Conservation (phyloP, 92 coral and sea anemone species). For the Isaurus tuberculatus region DNA sequence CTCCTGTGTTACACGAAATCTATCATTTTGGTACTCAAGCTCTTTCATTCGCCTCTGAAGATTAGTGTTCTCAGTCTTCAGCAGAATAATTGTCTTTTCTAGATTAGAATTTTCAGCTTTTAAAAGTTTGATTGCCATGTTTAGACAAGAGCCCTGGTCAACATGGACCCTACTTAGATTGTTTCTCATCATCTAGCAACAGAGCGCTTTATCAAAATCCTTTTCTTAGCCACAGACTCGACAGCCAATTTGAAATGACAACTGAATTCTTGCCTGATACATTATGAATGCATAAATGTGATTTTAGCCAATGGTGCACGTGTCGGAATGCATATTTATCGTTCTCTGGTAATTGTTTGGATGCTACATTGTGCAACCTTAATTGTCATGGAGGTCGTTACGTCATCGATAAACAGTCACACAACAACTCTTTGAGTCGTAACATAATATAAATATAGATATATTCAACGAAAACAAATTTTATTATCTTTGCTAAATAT, state of each 20-base stretch:
- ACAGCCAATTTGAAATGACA: conserved; percentile 2
- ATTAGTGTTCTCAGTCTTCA: conserved; percentile 86
- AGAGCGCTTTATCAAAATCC: background rate
- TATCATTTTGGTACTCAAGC: conserved; percentile 87
- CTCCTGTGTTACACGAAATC: conserved; percentile 87
- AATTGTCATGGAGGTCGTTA: background rate
- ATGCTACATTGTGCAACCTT: conserved; percentile 7
- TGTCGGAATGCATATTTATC: conserved; percentile 31
- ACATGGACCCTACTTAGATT: conserved; percentile 68
- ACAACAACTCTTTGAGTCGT: background rate
- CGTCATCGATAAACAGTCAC: background rate
- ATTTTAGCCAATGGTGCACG: conserved; percentile 17
- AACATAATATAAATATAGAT: background rate
- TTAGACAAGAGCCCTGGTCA: conserved; percentile 87
- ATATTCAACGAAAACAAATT: no score
- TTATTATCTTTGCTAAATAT: no score
- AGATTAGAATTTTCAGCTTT: conserved; percentile 91
- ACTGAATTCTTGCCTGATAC: conserved; percentile 1
- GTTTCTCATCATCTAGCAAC: conserved; percentile 71
- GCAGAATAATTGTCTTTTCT: conserved; percentile 85
- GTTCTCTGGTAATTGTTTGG: conserved; percentile 6
- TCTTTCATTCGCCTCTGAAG: conserved; percentile 84
- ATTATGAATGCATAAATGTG: conserved; percentile 19
- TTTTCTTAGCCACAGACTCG: conserved; percentile 31
- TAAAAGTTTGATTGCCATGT: conserved; percentile 88